Base-by-base conservation (phyloP, 2,888 invertebrate species). In the Agriotes lineatus region DNA sequence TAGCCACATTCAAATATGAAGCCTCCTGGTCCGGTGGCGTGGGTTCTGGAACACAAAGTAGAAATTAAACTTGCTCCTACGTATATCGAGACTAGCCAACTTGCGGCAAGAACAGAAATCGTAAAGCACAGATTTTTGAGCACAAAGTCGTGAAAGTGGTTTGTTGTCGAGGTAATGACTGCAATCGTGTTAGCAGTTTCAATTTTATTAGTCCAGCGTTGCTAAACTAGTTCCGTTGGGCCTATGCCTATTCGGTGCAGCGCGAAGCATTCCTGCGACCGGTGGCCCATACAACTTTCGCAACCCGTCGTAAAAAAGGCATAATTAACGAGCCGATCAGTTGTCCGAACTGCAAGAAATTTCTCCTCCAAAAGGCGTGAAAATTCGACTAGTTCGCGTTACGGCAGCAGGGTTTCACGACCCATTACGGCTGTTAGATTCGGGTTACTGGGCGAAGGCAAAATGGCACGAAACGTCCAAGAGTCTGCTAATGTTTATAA, bases 381-480 rank as follows among this genome's bases (percentile, higher is more conserved):
- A 6, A 19, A 12, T 22, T 25, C 9, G 25, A 48, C 12, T 48
- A 22, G 48, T 48, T 48, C 12, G 25, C 48, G 48, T 48, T 22
- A 48, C 48, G 25, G 12, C 12, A 12, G 19, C 12, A 10, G n/a
- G 19, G 48, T 25, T 48, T 48, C 22, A n/a, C 22, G 48, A 48
- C 25, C 48, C n/a, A 48, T 48, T 48, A 12, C 4, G 7, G 25
- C 48, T 19, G 48, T 48, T 48, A 48, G 33, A 52, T 52, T 16
- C 52, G 52, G 52, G 33, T 52, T 52, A 52, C 33, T 52, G 52
- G 30, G 52, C 52, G 33, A 52, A 52, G 18, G 33, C 33, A 30
- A 33, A 52, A 52, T 52, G 10, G 22, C 9, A 52, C 30, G 18
- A 52, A 33, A 52, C 30, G 16, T 33, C 22, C 9, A 33, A 33